Evolutionary conservation across 2,797 vertebrate genomes (phyloP).

Genomic region (Silurus lanzhouensis): DNA sequence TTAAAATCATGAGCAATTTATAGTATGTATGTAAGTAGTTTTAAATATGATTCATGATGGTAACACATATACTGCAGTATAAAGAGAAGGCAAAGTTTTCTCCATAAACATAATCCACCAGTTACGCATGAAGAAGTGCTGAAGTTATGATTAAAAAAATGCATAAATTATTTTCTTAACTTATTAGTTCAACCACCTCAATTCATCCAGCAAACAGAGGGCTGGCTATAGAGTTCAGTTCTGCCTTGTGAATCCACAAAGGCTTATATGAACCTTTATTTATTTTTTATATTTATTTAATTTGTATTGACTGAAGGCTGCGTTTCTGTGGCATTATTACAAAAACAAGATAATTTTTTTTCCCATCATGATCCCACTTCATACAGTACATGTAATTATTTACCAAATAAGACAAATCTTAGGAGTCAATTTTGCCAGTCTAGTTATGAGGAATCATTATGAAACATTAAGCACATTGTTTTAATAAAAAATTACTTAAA

Average conservation of each 20-base stretch:
- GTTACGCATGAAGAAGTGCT: constrained; percentile 30
- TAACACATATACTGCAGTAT: constrained; percentile 56
- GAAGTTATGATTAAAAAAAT: constrained; percentile 27
- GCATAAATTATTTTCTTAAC: constrained; percentile 31
- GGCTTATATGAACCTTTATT: constrained; percentile 18
- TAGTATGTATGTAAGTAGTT: constrained; percentile 55
- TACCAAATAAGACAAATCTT: background rate
- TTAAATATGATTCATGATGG: constrained; percentile 69
- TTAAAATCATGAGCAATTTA: constrained; percentile 8
- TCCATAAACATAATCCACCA: constrained; percentile 55
- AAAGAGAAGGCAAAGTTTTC: constrained; percentile 13
- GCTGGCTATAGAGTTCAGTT: constrained; percentile 16
- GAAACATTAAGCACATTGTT: background rate
- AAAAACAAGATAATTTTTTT: background rate
- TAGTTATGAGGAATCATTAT: background rate
- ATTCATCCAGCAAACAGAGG: constrained; percentile 28
- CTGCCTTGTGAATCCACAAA: constrained; percentile 5
- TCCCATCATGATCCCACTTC: too few relatives aligned
- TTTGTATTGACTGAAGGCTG: constrained; percentile 10
- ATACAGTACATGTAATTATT: background rate
- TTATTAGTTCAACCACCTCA: constrained; percentile 23
- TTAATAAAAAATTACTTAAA: background rate
- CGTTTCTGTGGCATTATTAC: background rate
- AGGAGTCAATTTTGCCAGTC: background rate
- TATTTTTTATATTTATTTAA: background rate